Percentiles rank a stretch among this genome's conserved stretches.
Evolutionary conservation across 1,140 invertebrate genomes (phyloP).

Genomic region (Drosophila jambulina): DNA sequence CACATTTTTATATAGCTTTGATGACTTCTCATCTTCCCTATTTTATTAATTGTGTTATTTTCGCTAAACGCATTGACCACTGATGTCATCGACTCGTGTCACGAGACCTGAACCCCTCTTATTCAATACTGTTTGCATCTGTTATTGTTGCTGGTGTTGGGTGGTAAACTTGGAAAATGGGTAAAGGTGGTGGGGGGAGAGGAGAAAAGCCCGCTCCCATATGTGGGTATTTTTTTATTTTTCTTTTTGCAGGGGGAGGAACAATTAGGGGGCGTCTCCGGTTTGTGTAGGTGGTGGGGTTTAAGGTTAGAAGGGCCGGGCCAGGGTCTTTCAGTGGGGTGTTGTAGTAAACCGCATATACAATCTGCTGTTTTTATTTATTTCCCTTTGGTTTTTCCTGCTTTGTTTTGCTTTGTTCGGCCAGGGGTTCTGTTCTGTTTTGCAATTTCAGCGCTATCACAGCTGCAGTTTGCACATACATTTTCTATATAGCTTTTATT

Average conservation of each 20-base stretch:
- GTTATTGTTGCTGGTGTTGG: conserved; percentile 23
- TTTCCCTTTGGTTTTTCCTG: conserved; percentile 29
- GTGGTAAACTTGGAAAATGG: conserved; percentile 24
- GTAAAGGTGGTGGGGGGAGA: conserved; percentile 9
- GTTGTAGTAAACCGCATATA: conserved; percentile 58
- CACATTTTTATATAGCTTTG: background rate
- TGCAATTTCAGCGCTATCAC: conserved; percentile 66
- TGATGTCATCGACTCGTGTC: conserved; percentile 28
- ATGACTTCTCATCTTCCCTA: background rate
- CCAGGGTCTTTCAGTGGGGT: conserved; percentile 6
- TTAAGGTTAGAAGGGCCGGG: conserved; percentile 14
- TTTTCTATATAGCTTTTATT: conserved; percentile 33
- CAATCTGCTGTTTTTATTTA: conserved; percentile 44
- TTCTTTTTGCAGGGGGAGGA: conserved; percentile 9
- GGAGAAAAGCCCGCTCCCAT: conserved; percentile 7
- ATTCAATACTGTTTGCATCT: conserved; percentile 26
- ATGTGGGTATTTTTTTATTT: conserved; percentile 1
- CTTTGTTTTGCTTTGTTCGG: conserved; percentile 45
- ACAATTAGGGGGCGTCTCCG: conserved; percentile 57
- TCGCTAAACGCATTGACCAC: background rate
- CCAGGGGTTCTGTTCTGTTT: conserved; percentile 50
- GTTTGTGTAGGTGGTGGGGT: background rate
- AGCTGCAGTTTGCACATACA: conserved; percentile 57
- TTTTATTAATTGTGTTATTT: background rate
- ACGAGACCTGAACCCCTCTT: conserved; percentile 25